Percentiles rank a stretch among this genome's conserved stretches.
Conservation (phyloP, 2,888 invertebrate genomes). For the Cryptocheilus praepositus region DNA sequence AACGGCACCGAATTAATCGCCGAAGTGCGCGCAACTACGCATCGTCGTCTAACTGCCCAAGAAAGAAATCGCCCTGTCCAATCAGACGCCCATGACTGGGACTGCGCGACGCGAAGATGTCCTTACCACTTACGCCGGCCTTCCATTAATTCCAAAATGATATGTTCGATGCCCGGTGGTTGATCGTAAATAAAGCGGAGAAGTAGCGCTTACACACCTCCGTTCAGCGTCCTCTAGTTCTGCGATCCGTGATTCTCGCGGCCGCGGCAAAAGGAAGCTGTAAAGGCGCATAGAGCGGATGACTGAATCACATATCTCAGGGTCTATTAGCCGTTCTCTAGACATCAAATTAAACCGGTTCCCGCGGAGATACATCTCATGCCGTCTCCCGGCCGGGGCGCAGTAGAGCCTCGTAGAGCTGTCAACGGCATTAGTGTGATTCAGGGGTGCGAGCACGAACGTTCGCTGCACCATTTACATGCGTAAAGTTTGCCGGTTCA, state of each 20-base stretch:
- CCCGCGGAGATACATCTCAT: conserved; percentile 28
- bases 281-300: background rate
- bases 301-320: conserved; percentile 26
- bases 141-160: conserved; percentile 16
- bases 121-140: conserved; percentile 2
- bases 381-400: conserved; percentile 23
- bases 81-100: conserved; percentile 1
- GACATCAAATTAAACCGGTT: conserved; percentile 55
- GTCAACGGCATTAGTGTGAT: conserved; percentile 49
- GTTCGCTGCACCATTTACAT: conserved; percentile 40
- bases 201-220: background rate
- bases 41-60: too few relatives aligned
- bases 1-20: background rate
- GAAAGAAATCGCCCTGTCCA: background rate
- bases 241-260: conserved; percentile 3
- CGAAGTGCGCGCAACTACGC: too few relatives aligned
- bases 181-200: conserved; percentile 11
- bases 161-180: conserved; percentile 13
- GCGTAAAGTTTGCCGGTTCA: conserved; percentile 38
- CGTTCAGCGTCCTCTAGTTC: background rate
- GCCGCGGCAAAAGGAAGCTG: conserved; percentile 13
- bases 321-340: conserved; percentile 41
- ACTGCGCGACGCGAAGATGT: conserved; percentile 10
- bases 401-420: conserved; percentile 35
- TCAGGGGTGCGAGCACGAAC: conserved; percentile 39